phyloP scores from a whole-genome alignment of 1,140 invertebrate genomes.

The Diploscapter pachys region DNA sequence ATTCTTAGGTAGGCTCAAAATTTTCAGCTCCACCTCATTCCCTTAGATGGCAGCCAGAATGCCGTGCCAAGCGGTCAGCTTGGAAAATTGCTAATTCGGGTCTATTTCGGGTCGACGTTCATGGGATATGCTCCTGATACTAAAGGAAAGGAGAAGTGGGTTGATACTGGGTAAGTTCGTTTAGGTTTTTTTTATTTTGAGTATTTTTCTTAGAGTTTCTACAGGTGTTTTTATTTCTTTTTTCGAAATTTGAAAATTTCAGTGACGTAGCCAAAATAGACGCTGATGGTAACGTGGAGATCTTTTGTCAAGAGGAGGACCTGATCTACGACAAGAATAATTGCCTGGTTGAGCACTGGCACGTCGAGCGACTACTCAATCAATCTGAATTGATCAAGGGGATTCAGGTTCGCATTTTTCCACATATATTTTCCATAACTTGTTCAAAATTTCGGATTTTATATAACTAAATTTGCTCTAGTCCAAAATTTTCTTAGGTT shows the following conservation, averaged over 20 bases:
- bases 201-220: constrained; percentile 42
- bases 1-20: background rate
- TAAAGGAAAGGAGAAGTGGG: constrained; percentile 46
- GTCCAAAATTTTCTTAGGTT: background rate
- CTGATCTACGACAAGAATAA: constrained; percentile 50
- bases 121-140: constrained; percentile 39
- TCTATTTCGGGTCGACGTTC: constrained; percentile 27
- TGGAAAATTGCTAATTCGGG: constrained; percentile 25
- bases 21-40: constrained; percentile 23
- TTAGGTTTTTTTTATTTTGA: background rate
- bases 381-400: constrained; percentile 48
- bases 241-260: constrained; percentile 2
- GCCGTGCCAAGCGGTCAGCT: constrained; percentile 38
- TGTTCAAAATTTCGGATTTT: background rate
- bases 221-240: constrained; percentile 43
- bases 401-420: constrained; percentile 41
- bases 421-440: constrained; percentile 5
- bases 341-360: constrained; percentile 54
- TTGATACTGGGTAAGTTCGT: constrained; percentile 47
- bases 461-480: background rate
- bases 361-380: constrained; percentile 47
- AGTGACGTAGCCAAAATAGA: constrained; percentile 48
- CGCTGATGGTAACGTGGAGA: constrained; percentile 54
- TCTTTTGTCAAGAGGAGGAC: constrained; percentile 49
- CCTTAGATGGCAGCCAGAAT: constrained; percentile 19